Evolutionary conservation across 2,888 invertebrate species (phyloP), one percentile per base, ranked within the genome.

Genomic region (Drosophila subsilvestris): DNA sequence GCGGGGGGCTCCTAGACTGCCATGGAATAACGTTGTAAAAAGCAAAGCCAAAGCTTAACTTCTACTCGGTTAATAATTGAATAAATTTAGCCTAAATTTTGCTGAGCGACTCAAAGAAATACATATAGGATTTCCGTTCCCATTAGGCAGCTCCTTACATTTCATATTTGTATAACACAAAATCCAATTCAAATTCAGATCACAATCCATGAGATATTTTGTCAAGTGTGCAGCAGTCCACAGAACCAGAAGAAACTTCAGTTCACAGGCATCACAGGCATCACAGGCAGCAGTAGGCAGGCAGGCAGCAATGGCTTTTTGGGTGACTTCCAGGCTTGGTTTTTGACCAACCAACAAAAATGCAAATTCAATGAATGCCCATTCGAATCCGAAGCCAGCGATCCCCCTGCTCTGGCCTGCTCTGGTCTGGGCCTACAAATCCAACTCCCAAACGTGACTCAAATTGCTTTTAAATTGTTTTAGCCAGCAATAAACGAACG

Each of bases 391-490:
- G 32, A 12, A 4, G 0, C 29, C 10, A 10, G 12, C 14, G 37
- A 14, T 9, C 20, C 57, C 18, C 25, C 25, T 25, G 25, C 6
- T 6, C 58, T n/a, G 7, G 0, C 8, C 8, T 12, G 8, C 27
- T 9, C 9, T 51, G 25, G 25, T 2, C 22, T 22, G 25, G 20
- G 51, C 29, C 51, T 20, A 18, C 51, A 37, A 37, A 14, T 42
- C 22, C 60, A 22, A 14, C 53, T 44, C 37, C 61, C 72, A 22
- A 71, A 53, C 74, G 70, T 79, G 78, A 76, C 80, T 87, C 74
- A 82, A 86, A 87, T 86, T 89, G 88, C 79, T 87, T 89, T 85
- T 82, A 89, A 86, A 86, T 85, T 78, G 88, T 85, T 89, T 77
- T 74, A 68, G 62, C 63, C 45, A 69, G 61, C 73, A 66, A 70